These are phyloP conservation scores for Fregata magnificens DNA, from an alignment of 2,113 vertebrate species.

Conservation along the genomic window DNA sequence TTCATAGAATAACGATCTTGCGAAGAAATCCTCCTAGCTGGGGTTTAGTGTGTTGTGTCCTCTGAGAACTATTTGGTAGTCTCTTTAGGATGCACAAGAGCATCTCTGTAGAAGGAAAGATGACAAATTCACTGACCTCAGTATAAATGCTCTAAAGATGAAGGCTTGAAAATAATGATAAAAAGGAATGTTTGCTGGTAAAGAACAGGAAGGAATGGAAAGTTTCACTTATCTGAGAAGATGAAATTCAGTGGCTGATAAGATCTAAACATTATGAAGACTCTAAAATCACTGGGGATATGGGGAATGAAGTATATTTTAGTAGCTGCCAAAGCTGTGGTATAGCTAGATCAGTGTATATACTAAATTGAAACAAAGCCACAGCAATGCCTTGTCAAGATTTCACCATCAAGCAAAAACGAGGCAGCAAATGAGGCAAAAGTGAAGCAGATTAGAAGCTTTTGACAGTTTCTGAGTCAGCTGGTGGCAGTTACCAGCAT, in stretches of 20 bases:
- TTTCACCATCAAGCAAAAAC: neutral
- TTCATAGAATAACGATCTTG: neutral
- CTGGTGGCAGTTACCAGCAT: neutral
- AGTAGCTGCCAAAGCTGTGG: neutral
- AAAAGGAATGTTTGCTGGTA: neutral
- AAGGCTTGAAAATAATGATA: slow-evolving; percentile 1
- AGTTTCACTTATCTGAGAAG: slow-evolving; percentile 10
- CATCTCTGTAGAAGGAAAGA: neutral
- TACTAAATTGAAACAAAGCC: slow-evolving; percentile 40
- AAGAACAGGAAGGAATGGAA: slow-evolving; percentile 5
- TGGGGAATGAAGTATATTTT: neutral
- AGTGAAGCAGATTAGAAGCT: neutral
- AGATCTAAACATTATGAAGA: neutral
- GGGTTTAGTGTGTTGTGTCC: neutral
- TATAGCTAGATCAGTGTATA: neutral
- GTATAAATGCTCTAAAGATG: neutral
- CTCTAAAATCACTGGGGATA: neutral
- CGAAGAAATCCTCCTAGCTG: neutral
- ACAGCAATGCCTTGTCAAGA: slow-evolving; percentile 23
- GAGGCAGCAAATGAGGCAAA: neutral
- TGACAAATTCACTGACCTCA: slow-evolving; percentile 40
- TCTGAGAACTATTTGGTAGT: neutral
- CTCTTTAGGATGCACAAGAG: neutral
- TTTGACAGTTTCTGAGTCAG: slow-evolving; percentile 33
- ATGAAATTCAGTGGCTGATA: slow-evolving; percentile 3